Conservation (phyloP, 2,888 invertebrate species). For the Emmelina monodactyla region DNA sequence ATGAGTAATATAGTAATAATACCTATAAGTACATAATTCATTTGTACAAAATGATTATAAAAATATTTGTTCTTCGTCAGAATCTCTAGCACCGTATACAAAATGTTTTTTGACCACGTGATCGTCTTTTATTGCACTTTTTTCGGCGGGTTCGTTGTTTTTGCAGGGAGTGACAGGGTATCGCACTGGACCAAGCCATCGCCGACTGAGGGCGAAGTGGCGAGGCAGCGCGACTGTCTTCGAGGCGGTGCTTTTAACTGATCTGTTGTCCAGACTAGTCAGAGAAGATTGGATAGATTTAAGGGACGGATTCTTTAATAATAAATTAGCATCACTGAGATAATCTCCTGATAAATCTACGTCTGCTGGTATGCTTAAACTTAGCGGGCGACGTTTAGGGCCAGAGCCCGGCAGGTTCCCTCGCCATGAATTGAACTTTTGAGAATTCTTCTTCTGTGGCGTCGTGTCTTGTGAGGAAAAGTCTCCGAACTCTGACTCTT, state of each 20-base stretch:
- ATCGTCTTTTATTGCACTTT: constrained; percentile 37
- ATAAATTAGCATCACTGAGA: constrained; percentile 31
- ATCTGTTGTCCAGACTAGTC: constrained; percentile 39
- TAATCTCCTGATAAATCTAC: constrained; percentile 43
- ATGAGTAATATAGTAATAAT: too few species aligned
- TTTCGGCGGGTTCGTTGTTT: constrained; percentile 31
- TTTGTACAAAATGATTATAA: constrained; percentile 39
- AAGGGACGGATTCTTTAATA: constrained; percentile 35
- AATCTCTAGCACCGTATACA: constrained; percentile 57
- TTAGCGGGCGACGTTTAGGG: constrained; percentile 47
- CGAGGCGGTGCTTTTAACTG: constrained; percentile 34
- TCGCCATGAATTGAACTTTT: constrained; percentile 55
- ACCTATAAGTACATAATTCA: too few species aligned
- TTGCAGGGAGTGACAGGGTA: constrained; percentile 73
- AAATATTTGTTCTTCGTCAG: constrained; percentile 73
- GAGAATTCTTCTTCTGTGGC: constrained; percentile 33
- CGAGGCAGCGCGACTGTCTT: constrained; percentile 64
- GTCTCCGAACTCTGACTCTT: constrained; percentile 36
- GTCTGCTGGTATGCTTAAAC: constrained; percentile 50
- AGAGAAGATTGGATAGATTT: constrained; percentile 50
- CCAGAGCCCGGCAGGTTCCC: constrained; percentile 31
- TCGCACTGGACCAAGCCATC: constrained; percentile 69
- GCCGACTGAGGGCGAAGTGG: constrained; percentile 66
- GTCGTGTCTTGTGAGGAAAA: constrained; percentile 46
- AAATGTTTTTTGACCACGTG: constrained; percentile 51